Evolutionary conservation across 2,888 invertebrate genomes (phyloP).

Genomic region (Eurytoma californica): DNA sequence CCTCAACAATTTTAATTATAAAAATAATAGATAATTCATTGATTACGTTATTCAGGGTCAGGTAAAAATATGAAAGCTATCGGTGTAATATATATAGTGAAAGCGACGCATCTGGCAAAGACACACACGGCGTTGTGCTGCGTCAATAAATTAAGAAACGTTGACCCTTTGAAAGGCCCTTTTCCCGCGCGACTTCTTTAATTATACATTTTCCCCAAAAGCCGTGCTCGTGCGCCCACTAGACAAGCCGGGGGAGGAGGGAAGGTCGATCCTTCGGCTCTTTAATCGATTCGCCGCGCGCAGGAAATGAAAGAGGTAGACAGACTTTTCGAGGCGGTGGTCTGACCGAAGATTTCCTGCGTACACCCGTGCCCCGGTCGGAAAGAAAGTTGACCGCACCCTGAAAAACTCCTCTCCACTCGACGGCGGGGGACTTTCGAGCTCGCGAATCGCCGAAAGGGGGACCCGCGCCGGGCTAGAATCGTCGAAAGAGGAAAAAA

Average conservation of each 20-base stretch:
- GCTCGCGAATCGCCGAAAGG: neutral
- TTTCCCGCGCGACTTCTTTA: conserved; percentile 9
- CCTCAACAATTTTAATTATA: too few species aligned
- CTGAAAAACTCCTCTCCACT: conserved; percentile 4
- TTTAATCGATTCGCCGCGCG: conserved; percentile 37
- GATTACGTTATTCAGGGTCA: too few species aligned
- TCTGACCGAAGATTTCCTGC: conserved; percentile 20
- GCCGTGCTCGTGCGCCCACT: too few species aligned
- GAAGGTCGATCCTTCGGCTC: conserved; percentile 8
- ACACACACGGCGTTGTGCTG: too few species aligned
- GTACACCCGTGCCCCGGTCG: neutral
- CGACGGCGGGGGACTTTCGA: neutral
- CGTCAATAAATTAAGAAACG: conserved; percentile 27
- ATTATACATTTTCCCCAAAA: conserved; percentile 22
- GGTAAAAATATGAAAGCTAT: too few species aligned
- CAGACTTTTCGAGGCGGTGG: conserved; percentile 1
- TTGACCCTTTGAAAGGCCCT: conserved; percentile 18
- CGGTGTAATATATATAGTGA: too few species aligned
- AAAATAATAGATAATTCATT: too few species aligned
- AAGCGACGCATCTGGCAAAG: too few species aligned
- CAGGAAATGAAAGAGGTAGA: conserved; percentile 16
- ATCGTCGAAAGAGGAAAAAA: too few species aligned
- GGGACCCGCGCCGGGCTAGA: neutral
- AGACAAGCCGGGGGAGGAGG: too few species aligned
- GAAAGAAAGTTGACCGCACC: conserved; percentile 16